Evolutionary conservation across 2,113 vertebrate species (phyloP), one percentile per base, ranked within the genome.

Genomic region (Osmerus mordax): DNA sequence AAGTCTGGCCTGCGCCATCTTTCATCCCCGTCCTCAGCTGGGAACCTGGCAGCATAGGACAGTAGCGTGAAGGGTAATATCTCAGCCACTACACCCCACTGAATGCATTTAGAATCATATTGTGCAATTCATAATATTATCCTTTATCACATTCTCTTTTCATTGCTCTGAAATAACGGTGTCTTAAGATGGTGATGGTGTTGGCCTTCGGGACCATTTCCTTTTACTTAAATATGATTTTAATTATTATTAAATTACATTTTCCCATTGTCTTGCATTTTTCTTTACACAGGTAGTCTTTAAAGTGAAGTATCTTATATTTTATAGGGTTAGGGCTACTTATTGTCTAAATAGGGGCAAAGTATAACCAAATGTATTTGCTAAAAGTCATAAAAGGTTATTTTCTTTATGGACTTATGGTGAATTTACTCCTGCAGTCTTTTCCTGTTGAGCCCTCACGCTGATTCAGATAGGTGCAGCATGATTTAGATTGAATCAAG

Each of bases 401-500:
- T 25, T 54, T 18, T 65, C 64, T 47, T 62, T 56, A 28, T 66
- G 71, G 66, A 55, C 29, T 67, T 2, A 15, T 47, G 28, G 72
- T 59, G 65, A 51, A 61, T 52, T 25, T 56, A 13, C 12, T 16
- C 51, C 12, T 67, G 72, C 5, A n/a, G n/a, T 47, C 4, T 52
- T 32, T 19, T n/a, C 29, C 32, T 21, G 29, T 63, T n/a, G 65
- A 67, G 16, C 55, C 29, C 29, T 47, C 18, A 25, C 5, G 15
- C 41, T 71, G 11, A 13, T 14, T 71, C 25, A 53, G 15, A 71
- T 53, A 60, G 23, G 32, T 63, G 21, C 47, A 60, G 69, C 19
- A 4, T 65, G 25, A 72, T 41, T 75, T 18, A 29, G 59, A 23
- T 68, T 76, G 64, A 78, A 66, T 79, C 78, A 76, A 74, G 72